These are phyloP conservation scores for Athalia rosae DNA, from an alignment of 2,888 invertebrate genomes.

Conservation along the genomic window DNA sequence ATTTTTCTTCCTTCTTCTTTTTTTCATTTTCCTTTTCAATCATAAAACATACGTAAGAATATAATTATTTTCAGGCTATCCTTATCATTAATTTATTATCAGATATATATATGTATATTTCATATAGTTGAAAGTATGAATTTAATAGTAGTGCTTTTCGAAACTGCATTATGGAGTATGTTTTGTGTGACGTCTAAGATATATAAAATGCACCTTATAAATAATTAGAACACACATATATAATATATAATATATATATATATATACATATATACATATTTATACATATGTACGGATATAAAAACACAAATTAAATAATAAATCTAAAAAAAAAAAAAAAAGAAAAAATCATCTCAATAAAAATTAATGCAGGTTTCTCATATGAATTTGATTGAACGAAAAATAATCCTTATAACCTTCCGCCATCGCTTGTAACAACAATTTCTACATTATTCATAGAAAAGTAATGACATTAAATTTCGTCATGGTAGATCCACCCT, in stretches of 20 bases:
- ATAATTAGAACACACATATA: conserved; percentile 14
- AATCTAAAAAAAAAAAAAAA: no score
- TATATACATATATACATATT: background rate
- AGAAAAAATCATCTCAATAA: no score
- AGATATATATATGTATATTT: conserved; percentile 9
- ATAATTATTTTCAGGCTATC: conserved; percentile 7
- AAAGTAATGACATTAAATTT: no score
- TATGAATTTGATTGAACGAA: no score
- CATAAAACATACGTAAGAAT: background rate
- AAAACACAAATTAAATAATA: background rate
- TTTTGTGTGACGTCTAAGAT: conserved; percentile 26
- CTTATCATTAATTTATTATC: conserved; percentile 18
- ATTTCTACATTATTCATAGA: no score
- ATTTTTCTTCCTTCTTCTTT: no score
- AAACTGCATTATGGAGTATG: conserved; percentile 28
- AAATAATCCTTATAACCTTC: no score
- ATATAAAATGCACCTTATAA: conserved; percentile 31
- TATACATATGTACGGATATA: conserved; percentile 4
- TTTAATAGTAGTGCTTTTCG: conserved; percentile 21
- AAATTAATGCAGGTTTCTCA: no score
- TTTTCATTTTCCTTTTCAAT: background rate
- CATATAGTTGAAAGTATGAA: background rate
- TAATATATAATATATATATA: conserved; percentile 9
- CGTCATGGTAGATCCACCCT: no score
- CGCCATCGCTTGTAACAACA: no score